phyloP scores from a whole-genome alignment of 1,140 invertebrate genomes.

The Plodia interpunctella region DNA sequence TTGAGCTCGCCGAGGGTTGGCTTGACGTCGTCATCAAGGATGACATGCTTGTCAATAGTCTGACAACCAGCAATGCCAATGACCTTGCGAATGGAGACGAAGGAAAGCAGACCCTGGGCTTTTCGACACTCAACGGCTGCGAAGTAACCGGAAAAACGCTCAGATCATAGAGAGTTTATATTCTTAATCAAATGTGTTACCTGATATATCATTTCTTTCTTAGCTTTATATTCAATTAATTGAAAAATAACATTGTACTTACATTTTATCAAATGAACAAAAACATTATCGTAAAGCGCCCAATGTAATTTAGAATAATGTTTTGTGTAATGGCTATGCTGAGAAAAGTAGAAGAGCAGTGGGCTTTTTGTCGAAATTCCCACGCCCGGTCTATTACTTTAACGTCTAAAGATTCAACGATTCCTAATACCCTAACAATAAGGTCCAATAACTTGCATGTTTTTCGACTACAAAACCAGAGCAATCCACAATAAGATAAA shows the following conservation, averaged over 20 bases:
- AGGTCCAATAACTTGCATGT: background rate
- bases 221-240: conserved; percentile 27
- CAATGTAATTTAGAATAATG: conserved; percentile 52
- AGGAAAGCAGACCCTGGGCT: no score
- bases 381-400: conserved; percentile 42
- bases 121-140: no score
- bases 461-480: background rate
- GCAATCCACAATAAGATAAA: conserved; percentile 41
- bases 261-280: conserved; percentile 41
- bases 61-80: no score
- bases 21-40: no score
- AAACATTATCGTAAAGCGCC: conserved; percentile 45
- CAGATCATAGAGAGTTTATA: no score
- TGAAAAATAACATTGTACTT: conserved; percentile 31
- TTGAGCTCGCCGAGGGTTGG: no score
- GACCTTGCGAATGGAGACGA: no score
- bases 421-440: background rate
- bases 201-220: no score
- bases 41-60: no score
- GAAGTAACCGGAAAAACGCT: no score
- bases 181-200: no score
- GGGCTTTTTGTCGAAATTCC: conserved; percentile 49
- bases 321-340: conserved; percentile 47
- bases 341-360: conserved; percentile 38
- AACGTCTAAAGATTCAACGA: background rate